Percentiles rank a stretch among this genome's conserved stretches.
These are phyloP conservation scores for Epinephelus moara DNA, from an alignment of 2,113 vertebrate species.

Conservation along the genomic window DNA sequence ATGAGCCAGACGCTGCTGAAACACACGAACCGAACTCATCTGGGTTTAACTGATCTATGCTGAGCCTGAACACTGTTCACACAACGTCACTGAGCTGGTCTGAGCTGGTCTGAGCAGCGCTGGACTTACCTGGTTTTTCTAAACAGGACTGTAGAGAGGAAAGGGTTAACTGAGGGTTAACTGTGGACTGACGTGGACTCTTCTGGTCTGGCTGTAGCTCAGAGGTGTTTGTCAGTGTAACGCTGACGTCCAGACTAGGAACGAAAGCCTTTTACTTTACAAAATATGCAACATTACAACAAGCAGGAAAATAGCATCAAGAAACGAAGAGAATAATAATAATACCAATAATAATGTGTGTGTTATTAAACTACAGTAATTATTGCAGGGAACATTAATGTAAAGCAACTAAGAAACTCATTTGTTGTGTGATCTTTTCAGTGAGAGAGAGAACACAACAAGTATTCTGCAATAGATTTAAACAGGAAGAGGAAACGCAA, in stretches of 20 bases:
- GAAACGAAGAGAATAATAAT: conserved; percentile 58
- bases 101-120: conserved; percentile 3
- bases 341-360: conserved; percentile 63
- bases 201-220: conserved; percentile 55
- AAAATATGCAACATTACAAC: conserved; percentile 84
- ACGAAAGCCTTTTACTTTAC: conserved; percentile 79
- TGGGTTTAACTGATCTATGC: conserved; percentile 19
- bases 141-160: neutral
- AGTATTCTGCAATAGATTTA: conserved; percentile 69
- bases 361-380: conserved; percentile 51
- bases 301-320: conserved; percentile 79
- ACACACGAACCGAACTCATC: conserved; percentile 6
- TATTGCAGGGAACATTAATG: conserved; percentile 74
- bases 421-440: conserved; percentile 60
- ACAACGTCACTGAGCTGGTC: conserved; percentile 20
- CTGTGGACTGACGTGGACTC: neutral
- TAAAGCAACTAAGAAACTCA: conserved; percentile 60
- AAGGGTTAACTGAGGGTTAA: neutral
- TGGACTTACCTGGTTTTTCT: conserved; percentile 1
- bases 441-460: conserved; percentile 38
- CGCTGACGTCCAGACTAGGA: conserved; percentile 42
- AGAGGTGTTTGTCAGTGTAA: conserved; percentile 29
- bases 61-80: conserved; percentile 36
- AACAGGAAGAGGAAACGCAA: neutral
- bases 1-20: conserved; percentile 8